Conservation (phyloP, 2,113 vertebrate species). For the Tragulus kanchil region DNA sequence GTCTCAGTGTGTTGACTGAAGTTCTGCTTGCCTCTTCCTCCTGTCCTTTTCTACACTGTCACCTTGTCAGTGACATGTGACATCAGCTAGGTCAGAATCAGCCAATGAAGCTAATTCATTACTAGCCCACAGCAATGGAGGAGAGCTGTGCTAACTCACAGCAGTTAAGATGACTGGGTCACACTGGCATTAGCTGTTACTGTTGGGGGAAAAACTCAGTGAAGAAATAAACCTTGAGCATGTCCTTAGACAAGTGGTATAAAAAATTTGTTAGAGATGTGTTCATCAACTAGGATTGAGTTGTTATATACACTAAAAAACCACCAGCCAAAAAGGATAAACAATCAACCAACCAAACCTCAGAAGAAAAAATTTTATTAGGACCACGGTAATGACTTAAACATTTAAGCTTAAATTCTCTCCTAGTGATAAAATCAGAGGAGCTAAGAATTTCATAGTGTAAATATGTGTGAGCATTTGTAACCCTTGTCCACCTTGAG, state of each 20-base stretch:
- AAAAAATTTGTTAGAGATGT: background rate
- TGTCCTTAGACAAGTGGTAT: background rate
- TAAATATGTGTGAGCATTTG: background rate
- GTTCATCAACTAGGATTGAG: background rate
- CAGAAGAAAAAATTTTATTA: background rate
- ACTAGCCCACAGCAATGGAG: background rate
- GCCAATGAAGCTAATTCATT: background rate
- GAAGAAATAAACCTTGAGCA: background rate
- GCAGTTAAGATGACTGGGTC: background rate
- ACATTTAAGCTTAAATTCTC: conserved; percentile 6
- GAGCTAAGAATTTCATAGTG: conserved; percentile 9
- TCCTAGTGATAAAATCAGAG: background rate
- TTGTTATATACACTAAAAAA: conserved; percentile 6
- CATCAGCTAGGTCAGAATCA: background rate
- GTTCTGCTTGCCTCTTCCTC: background rate
- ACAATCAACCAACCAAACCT: background rate
- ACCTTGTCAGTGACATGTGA: background rate
- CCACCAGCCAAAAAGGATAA: background rate
- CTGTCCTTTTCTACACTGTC: background rate
- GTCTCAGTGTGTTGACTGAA: background rate
- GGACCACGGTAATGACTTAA: background rate
- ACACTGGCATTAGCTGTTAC: background rate
- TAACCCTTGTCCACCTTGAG: background rate
- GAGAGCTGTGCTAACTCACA: background rate
- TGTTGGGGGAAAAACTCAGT: background rate